Conservation (phyloP, 2,888 invertebrate species). For the Meandrusa payeni region DNA sequence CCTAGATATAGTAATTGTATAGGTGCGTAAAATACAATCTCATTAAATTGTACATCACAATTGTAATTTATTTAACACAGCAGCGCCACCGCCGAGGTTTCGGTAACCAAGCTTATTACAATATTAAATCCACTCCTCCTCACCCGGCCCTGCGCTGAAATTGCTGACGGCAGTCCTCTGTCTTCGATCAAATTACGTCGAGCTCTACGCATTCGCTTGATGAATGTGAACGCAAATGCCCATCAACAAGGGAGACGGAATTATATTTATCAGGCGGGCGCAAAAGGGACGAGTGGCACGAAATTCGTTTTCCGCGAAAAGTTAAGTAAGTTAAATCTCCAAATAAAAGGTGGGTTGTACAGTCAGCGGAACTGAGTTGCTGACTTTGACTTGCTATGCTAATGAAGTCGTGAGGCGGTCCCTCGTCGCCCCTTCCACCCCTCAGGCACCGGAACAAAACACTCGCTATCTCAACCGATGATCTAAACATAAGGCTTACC, state of each 20-base stretch:
- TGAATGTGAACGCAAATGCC: conserved; percentile 41
- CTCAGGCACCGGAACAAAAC: conserved; percentile 38
- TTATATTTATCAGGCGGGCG: conserved; percentile 39
- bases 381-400: conserved; percentile 56
- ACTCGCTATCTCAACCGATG: conserved; percentile 58
- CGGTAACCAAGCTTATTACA: conserved; percentile 29
- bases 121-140: conserved; percentile 43
- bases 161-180: conserved; percentile 57
- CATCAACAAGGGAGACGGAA: conserved; percentile 41
- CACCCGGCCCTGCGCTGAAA: conserved; percentile 37
- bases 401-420: conserved; percentile 51
- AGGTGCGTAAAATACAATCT: too few relatives aligned
- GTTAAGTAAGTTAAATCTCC: conserved; percentile 74
- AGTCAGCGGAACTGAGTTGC: conserved; percentile 56
- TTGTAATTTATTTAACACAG: conserved; percentile 11
- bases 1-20: too few relatives aligned
- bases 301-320: conserved; percentile 64
- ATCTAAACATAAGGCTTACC: conserved; percentile 61
- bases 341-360: conserved; percentile 69
- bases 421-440: conserved; percentile 30
- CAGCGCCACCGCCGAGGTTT: conserved; percentile 13
- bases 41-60: conserved; percentile 6
- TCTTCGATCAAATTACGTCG: conserved; percentile 71
- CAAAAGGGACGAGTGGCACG: conserved; percentile 41
- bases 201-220: conserved; percentile 44